Evolutionary conservation across 1,140 invertebrate species (phyloP).

Genomic region (Heliconius nattereri): DNA sequence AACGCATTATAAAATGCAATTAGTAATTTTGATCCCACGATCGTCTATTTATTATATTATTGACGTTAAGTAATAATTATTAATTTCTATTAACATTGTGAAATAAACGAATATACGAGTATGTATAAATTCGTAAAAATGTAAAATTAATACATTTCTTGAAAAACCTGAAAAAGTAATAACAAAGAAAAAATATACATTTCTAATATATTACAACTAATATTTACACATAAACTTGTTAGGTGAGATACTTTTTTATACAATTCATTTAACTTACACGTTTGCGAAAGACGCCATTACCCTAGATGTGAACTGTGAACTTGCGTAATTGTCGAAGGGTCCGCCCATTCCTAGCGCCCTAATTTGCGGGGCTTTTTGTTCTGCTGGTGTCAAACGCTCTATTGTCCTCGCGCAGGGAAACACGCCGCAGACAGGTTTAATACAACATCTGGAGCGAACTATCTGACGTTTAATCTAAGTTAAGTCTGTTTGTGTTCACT

Average conservation of each 20-base stretch:
- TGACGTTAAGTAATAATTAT: too few relatives aligned
- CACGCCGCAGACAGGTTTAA: conserved; percentile 39
- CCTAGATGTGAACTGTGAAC: conserved; percentile 42
- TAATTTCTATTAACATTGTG: too few relatives aligned
- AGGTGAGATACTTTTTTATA: conserved; percentile 49
- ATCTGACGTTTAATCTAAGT: background rate
- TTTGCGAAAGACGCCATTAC: conserved; percentile 68
- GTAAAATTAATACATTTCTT: too few relatives aligned
- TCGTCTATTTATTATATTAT: too few relatives aligned
- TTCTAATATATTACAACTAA: background rate
- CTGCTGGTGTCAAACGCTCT: conserved; percentile 55
- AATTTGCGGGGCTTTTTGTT: conserved; percentile 63
- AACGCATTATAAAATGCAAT: too few relatives aligned
- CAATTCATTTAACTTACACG: conserved; percentile 53
- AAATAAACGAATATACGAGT: too few relatives aligned
- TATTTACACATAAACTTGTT: background rate
- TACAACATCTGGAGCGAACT: conserved; percentile 40
- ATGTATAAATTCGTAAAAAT: too few relatives aligned
- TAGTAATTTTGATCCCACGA: too few relatives aligned
- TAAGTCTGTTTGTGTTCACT: background rate
- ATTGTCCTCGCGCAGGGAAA: conserved; percentile 41
- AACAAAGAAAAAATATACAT: background rate
- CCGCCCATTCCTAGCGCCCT: conserved; percentile 41
- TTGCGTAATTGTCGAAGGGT: conserved; percentile 70
- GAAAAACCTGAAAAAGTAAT: background rate